These are phyloP conservation scores for Drosophila pseudotakahashii DNA, from an alignment of 2,888 invertebrate genomes.

Conservation along the genomic window DNA sequence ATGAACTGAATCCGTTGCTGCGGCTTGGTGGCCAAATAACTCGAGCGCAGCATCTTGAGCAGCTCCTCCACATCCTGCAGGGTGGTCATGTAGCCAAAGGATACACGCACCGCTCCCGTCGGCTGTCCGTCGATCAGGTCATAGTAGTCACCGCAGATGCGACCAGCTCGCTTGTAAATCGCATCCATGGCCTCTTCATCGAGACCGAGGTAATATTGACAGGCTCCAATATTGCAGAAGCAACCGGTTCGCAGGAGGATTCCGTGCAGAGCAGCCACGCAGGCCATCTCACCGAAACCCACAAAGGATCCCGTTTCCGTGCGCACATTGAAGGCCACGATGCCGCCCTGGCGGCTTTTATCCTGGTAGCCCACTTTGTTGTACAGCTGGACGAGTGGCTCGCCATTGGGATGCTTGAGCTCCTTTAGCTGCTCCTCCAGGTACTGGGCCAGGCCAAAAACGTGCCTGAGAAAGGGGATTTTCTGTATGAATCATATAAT, in stretches of 20 bases:
- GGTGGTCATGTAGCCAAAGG: constrained; percentile 96
- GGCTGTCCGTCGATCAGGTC: constrained; percentile 94
- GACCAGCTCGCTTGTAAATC: constrained; percentile 92
- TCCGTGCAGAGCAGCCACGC: constrained; percentile 93
- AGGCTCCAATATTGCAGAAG: constrained; percentile 98
- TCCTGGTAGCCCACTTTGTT: constrained; percentile 89
- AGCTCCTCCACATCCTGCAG: constrained; percentile 89
- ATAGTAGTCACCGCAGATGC: constrained; percentile 94
- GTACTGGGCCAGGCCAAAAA: constrained; percentile 90
- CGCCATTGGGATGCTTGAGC: constrained; percentile 90
- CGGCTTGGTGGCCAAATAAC: constrained; percentile 86
- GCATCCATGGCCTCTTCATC: constrained; percentile 89
- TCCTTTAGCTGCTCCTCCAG: constrained; percentile 87
- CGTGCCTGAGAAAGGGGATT: constrained; percentile 85
- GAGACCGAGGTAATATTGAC: constrained; percentile 91
- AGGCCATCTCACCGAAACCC: constrained; percentile 96
- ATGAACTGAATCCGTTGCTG: constrained; percentile 66
- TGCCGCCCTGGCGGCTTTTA: constrained; percentile 90
- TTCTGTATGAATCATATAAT: too few species aligned
- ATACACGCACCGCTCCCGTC: constrained; percentile 95
- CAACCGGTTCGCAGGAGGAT: constrained; percentile 96
- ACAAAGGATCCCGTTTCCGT: constrained; percentile 91
- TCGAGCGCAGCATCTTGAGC: constrained; percentile 89
- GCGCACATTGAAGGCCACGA: constrained; percentile 94
- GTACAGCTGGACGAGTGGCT: constrained; percentile 89